Evolutionary conservation across 2,113 vertebrate genomes (phyloP).

Genomic region (Phalacrocorax aristotelis): DNA sequence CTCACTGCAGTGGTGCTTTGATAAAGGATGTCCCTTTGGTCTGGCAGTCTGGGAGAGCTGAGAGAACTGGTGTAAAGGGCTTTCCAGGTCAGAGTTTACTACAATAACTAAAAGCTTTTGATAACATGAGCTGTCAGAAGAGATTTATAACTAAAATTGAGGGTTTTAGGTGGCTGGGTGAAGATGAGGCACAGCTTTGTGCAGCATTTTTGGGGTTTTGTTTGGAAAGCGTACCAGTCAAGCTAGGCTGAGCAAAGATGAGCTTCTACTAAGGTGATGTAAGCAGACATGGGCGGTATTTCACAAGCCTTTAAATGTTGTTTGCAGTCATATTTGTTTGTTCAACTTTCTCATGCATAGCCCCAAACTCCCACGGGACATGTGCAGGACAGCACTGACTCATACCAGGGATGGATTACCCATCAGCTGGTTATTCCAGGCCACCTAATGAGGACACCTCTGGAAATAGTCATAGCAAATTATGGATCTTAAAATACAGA

Average conservation of each 20-base stretch:
- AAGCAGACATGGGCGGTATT: neutral
- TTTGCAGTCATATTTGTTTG: neutral
- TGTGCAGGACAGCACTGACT: neutral
- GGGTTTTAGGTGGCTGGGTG: too few relatives aligned
- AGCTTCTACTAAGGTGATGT: neutral
- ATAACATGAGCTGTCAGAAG: neutral
- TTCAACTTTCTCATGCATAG: accelerated
- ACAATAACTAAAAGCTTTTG: neutral
- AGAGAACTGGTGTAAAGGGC: neutral
- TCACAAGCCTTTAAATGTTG: neutral
- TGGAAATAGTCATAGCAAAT: neutral
- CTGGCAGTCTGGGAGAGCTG: neutral
- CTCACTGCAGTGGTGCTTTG: neutral
- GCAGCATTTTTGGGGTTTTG: neutral
- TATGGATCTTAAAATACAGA: neutral
- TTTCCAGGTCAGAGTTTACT: neutral
- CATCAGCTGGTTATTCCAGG: accelerated
- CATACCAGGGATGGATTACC: neutral
- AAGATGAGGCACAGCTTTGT: neutral
- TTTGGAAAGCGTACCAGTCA: neutral
- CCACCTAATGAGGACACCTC: neutral
- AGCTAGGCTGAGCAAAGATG: neutral
- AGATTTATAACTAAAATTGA: neutral
- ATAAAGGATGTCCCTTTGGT: neutral
- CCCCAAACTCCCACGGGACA: neutral